Evolutionary conservation across 2,888 invertebrate genomes (phyloP).

Genomic region (Monochamus alternatus): DNA sequence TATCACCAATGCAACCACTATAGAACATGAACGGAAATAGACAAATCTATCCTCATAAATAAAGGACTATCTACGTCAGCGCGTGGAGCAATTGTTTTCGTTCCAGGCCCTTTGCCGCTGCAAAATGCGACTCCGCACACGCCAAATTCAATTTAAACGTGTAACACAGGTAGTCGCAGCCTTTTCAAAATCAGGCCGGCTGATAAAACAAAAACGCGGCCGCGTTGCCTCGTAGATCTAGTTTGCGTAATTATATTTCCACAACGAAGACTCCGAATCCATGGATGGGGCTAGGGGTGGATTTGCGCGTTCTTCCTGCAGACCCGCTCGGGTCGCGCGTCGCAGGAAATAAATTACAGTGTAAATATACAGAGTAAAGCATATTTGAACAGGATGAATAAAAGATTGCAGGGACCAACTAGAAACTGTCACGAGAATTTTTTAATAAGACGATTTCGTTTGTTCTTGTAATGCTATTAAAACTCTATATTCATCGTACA

Average conservation of each 20-base stretch:
- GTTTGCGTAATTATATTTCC: constrained; percentile 31
- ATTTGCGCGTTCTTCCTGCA: constrained; percentile 21
- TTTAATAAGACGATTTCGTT: too few relatives aligned
- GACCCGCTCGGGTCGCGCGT: not conserved
- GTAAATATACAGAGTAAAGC: not conserved
- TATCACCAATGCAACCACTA: too few relatives aligned
- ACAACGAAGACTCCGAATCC: constrained; percentile 17
- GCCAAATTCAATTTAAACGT: constrained; percentile 20
- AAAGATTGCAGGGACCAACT: too few relatives aligned
- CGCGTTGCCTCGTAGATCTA: constrained; percentile 32
- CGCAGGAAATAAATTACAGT: not conserved
- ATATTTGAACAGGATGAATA: too few relatives aligned
- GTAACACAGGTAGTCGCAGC: constrained; percentile 21
- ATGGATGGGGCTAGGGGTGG: constrained; percentile 19
- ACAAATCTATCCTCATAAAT: too few relatives aligned
- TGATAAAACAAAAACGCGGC: constrained; percentile 22
- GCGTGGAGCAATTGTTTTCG: too few relatives aligned
- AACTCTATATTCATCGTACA: too few relatives aligned
- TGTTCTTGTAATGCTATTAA: too few relatives aligned
- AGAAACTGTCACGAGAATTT: too few relatives aligned
- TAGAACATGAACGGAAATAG: too few relatives aligned
- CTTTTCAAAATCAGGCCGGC: constrained; percentile 17
- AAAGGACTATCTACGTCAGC: too few relatives aligned
- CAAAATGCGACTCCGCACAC: constrained; percentile 11
- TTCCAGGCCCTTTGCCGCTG: too few relatives aligned